These are phyloP conservation scores for Macquaria australasica DNA, from an alignment of 2,113 vertebrate species.

Conservation along the genomic window DNA sequence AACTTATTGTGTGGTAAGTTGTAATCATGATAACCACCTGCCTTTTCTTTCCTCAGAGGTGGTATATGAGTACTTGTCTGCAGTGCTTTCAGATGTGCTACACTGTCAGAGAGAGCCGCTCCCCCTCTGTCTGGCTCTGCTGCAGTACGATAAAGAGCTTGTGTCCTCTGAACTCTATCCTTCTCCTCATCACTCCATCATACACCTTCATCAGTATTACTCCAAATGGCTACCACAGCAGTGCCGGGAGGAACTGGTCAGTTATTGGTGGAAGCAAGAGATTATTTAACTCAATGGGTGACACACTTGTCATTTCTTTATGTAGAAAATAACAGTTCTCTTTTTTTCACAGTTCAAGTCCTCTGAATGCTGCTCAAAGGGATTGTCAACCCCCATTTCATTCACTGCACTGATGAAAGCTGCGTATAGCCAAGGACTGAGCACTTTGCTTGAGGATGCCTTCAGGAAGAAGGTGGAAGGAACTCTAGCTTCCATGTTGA, in stretches of 20 bases:
- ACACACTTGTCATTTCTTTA: background rate
- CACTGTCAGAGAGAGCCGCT: slow-evolving; percentile 94
- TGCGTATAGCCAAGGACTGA: slow-evolving; percentile 79
- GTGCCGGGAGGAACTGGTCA: slow-evolving; percentile 84
- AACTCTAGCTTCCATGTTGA: slow-evolving; percentile 64
- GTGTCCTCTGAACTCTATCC: slow-evolving; percentile 52
- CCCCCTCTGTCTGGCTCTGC: slow-evolving; percentile 91
- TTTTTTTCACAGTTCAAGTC: slow-evolving; percentile 79
- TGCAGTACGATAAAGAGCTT: slow-evolving; percentile 90
- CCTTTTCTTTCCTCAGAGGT: slow-evolving; percentile 64
- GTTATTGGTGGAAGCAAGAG: slow-evolving; percentile 42
- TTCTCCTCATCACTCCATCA: slow-evolving; percentile 76
- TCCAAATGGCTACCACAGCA: slow-evolving; percentile 90
- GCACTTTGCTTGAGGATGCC: slow-evolving; percentile 49
- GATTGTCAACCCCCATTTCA: slow-evolving; percentile 31
- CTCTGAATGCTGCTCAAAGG: background rate
- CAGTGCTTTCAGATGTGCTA: slow-evolving; percentile 91
- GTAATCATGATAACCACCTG: background rate
- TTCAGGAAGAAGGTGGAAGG: slow-evolving; percentile 76
- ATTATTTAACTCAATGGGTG: background rate
- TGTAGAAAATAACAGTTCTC: background rate
- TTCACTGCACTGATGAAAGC: slow-evolving; percentile 83
- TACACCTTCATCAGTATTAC: slow-evolving; percentile 88
- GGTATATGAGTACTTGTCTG: slow-evolving; percentile 85
- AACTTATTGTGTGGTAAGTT: background rate